Base-by-base conservation (phyloP, 2,113 vertebrate species). In the Odontesthes bonariensis region DNA sequence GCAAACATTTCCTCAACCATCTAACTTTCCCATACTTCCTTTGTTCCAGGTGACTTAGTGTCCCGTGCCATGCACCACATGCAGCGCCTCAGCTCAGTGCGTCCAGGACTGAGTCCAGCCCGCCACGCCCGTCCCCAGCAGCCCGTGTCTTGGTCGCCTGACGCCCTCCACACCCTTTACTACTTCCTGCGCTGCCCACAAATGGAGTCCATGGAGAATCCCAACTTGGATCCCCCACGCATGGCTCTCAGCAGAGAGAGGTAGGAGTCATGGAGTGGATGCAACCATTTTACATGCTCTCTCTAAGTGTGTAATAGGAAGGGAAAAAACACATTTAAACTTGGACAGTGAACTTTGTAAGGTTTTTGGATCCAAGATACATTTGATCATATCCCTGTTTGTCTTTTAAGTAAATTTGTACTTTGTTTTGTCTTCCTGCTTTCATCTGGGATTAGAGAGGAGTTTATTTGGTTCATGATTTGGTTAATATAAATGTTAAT, bases 181-280 rank as follows among this genome's bases (percentile, higher is more conserved):
- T 99, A 99, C 91, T 99, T 99, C 94, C 94, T 99, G 31, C 96
- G 98, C 68, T 99, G 98, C 69, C 98, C 98, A 32, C 98, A 99
- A 71, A 99, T 99, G 97, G 98, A 99, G 85, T 99, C 96, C 83
- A 97, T 99, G 97, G 98, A 99, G 93, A 99, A 99, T 85, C 98
- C 98, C 81, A 99, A 99, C 94, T 92, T 99, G 46, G 98, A 99
- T 86, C 98, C 98, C 10, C 98, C 98, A 0, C 94, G 96, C 92
- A 98, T 99, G 96, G 94, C 96, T 23, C 94, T 99, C 57, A 96
- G 95, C 95, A 98, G 97, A 1, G 98, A 99, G 92, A 95, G 98
- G 98, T 99, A 90, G 83, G 89, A 31, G 66, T 58, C 49, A 52
- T 38, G 70, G 81, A 56, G n/a, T 73, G 76, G 58, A 56, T 55